Percentiles rank a stretch among this genome's conserved stretches.
These are phyloP conservation scores for Trichonephila clavata DNA, from an alignment of 1,140 invertebrate species.

Conservation along the genomic window DNA sequence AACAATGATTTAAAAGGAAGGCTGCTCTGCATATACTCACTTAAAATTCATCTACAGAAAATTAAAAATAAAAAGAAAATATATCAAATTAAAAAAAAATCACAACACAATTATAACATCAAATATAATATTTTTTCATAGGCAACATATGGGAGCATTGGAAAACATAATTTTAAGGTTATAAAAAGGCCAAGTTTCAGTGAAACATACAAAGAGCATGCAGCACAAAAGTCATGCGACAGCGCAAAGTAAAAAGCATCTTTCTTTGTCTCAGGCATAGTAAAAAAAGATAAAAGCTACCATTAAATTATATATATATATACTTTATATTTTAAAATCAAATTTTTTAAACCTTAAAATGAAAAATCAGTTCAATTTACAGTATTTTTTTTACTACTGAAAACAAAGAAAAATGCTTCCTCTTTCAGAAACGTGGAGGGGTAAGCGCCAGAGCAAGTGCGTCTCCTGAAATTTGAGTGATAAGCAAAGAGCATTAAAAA, in stretches of 20 bases:
- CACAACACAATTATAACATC: neutral
- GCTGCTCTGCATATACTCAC: constrained; percentile 69
- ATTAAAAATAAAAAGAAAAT: constrained; percentile 8
- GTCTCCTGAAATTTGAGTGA: constrained; percentile 70
- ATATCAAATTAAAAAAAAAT: neutral
- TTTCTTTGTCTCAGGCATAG: neutral
- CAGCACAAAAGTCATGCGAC: constrained; percentile 63
- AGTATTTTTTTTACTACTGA: neutral
- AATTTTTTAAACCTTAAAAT: too few relatives aligned
- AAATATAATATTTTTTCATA: constrained; percentile 44
- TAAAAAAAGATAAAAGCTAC: neutral
- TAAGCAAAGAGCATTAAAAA: constrained; percentile 69
- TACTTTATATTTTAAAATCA: too few relatives aligned
- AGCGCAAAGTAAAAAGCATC: constrained; percentile 62
- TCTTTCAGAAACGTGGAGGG: neutral
- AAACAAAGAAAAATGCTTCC: constrained; percentile 56
- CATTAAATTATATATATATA: neutral
- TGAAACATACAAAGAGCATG: constrained; percentile 66
- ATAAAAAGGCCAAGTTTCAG: constrained; percentile 70
- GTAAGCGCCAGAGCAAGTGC: constrained; percentile 67
- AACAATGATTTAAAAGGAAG: constrained; percentile 63
- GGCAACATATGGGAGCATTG: constrained; percentile 37
- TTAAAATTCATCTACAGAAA: constrained; percentile 33
- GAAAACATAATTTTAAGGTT: constrained; percentile 30
- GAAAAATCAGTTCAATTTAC: neutral